Percentiles rank a stretch among this genome's conserved stretches.
Conservation (phyloP, 37 sponge, comb jelly and placozoan species). For the Halichondria panicea region DNA sequence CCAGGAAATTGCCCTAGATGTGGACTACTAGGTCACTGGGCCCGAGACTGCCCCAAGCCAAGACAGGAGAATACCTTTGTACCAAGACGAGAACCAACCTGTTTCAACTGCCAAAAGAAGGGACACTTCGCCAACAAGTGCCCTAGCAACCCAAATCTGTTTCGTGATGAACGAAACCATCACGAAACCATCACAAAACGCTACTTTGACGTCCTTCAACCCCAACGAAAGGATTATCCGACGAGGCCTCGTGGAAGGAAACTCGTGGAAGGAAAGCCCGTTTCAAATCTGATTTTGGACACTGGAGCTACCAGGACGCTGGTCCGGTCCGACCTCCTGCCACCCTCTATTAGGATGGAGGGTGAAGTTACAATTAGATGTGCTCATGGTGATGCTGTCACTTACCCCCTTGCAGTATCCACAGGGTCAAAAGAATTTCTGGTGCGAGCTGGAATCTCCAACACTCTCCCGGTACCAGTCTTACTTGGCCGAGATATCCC, state of each 20-base stretch:
- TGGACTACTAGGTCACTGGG: too few relatives aligned
- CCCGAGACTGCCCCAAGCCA: too few relatives aligned
- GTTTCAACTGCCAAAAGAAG: not conserved
- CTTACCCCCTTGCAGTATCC: conserved; percentile 29
- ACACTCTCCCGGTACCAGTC: conserved; percentile 14
- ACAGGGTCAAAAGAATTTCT: not conserved
- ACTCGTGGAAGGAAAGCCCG: conserved; percentile 5
- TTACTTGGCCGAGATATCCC: conserved; percentile 12
- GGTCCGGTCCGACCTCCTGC: conserved; percentile 17
- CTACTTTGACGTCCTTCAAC: too few relatives aligned
- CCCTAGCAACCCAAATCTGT: not conserved
- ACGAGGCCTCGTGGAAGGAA: not conserved
- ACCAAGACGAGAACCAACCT: not conserved
- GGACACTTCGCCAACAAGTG: conserved; percentile 6
- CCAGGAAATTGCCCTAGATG: too few relatives aligned
- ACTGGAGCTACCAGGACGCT: conserved; percentile 25
- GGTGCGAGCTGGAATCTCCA: conserved; percentile 6
- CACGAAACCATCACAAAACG: too few relatives aligned
- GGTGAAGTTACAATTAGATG: conserved; percentile 1
- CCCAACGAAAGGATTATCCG: not conserved
- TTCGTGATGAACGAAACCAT: not conserved
- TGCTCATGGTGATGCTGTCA: conserved; percentile 24
- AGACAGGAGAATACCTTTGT: too few relatives aligned
- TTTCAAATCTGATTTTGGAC: conserved; percentile 25
- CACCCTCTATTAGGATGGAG: conserved; percentile 7